A percentile compares a stretch with the other conserved stretches of the same genome.
Evolutionary conservation across 2,888 invertebrate species (phyloP).

Genomic region (Norana najaformis): DNA sequence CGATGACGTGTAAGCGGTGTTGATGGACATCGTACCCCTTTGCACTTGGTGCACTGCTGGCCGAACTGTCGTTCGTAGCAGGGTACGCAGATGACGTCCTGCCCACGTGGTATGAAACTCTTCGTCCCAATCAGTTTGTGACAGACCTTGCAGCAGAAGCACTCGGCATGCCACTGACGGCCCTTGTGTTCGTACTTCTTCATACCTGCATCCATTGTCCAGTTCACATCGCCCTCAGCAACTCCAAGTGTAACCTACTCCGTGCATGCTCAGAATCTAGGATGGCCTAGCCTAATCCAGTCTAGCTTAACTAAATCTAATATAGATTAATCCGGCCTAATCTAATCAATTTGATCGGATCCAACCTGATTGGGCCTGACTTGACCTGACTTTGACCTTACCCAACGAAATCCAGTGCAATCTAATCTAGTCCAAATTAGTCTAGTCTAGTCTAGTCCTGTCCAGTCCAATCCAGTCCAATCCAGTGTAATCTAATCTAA

Average conservation of each 20-base stretch:
- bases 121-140: constrained; percentile 26
- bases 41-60: constrained; percentile 36
- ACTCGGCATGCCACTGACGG: constrained; percentile 40
- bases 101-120: constrained; percentile 35
- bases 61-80: constrained; percentile 39
- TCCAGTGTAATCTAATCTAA: too few species aligned
- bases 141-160: constrained; percentile 36
- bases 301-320: too few species aligned
- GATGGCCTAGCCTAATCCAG: not conserved
- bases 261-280: not conserved
- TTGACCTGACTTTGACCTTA: too few species aligned
- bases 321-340: too few species aligned
- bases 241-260: not conserved
- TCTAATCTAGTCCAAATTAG: not conserved
- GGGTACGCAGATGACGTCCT: constrained; percentile 36
- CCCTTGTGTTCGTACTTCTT: constrained; percentile 40
- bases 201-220: constrained; percentile 28
- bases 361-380: too few species aligned
- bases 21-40: not conserved
- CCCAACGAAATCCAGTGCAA: too few species aligned
- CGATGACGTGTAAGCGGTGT: not conserved
- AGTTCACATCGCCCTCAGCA: too few species aligned
- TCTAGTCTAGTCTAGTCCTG: not conserved
- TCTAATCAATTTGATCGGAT: too few species aligned
- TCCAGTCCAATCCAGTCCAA: too few species aligned